Conservation (phyloP, 2,113 vertebrate species). For the Anoura caudifer region DNA sequence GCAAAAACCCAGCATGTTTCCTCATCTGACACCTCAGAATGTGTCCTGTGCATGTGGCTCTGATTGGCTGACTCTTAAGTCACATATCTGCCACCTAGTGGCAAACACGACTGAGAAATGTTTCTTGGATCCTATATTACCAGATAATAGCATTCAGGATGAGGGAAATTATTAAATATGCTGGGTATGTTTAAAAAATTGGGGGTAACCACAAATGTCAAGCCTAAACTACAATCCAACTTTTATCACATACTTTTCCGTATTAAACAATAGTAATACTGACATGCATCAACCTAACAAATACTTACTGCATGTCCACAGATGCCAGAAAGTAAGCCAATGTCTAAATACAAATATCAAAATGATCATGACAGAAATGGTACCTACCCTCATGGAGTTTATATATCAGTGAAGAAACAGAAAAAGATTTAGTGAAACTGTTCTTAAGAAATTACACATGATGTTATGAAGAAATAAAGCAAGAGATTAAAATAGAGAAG, state of each 20-base stretch:
- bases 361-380: neutral
- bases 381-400: neutral
- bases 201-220: neutral
- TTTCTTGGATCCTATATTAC: neutral
- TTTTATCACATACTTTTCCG: neutral
- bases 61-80: neutral
- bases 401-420: neutral
- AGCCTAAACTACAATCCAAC: neutral
- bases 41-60: accelerated
- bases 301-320: neutral
- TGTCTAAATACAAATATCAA: neutral
- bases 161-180: neutral
- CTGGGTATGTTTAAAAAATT: neutral
- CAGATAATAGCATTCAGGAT: neutral
- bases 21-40: neutral
- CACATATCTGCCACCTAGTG: slow-evolving; percentile 36
- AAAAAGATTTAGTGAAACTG: neutral
- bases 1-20: neutral
- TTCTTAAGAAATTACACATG: neutral
- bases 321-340: neutral
- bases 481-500: neutral
- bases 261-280: neutral
- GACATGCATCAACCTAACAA: neutral
- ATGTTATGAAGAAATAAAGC: neutral
- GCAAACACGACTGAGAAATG: neutral